Evolutionary conservation across 2,888 invertebrate species (phyloP), one percentile per base, ranked within the genome.

Genomic region (Seira musarum): DNA sequence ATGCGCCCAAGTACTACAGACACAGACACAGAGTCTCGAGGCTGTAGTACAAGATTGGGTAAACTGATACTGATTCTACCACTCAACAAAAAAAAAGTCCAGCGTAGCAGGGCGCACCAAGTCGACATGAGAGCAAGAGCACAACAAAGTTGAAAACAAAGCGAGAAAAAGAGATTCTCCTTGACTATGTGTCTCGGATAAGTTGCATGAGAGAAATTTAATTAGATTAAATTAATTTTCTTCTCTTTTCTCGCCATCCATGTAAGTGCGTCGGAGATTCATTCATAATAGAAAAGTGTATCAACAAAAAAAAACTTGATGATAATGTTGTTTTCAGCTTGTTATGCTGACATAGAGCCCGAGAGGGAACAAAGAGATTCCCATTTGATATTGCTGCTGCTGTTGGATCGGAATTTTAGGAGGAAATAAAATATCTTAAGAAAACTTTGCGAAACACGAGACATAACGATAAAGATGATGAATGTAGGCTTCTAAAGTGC

Each of bases 221-320:
- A 75, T 75, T 68, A 75, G 75, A 75, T 75, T 63, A 75, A 68
- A 75, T 75, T 75, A 75, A 68, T 75, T 75, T 75, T 75, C 75
- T 68, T 75, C 30, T 40, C 68, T 68, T 75, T 75, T 40, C 75
- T 63, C 68, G 6, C 66, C 49, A 25, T 68, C 10, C 30, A 46
- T 49, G 25, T 19, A 49, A 30, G 15, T 64, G 17, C 49, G n/a
- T n/a, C n/a, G n/a, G n/a, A n/a, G n/a, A n/a, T n/a, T n/a, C n/a
- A n/a, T n/a, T n/a, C 40, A 40, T 40, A 40, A 40, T 13, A 40
- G 13, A 13, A 40, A 40, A 40, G 6, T 40, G 40, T 40, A 40
- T 40, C 40, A 40, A 40, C 40, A 40, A 8, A 5, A 40, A 40
- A 5, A 13, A n/a, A 40, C 6, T 8, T 40, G 40, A 40, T 40